Percentiles rank a stretch among this genome's conserved stretches.
These are phyloP conservation scores for Cacoxenus indagator DNA, from an alignment of 2,888 invertebrate genomes.

Conservation along the genomic window DNA sequence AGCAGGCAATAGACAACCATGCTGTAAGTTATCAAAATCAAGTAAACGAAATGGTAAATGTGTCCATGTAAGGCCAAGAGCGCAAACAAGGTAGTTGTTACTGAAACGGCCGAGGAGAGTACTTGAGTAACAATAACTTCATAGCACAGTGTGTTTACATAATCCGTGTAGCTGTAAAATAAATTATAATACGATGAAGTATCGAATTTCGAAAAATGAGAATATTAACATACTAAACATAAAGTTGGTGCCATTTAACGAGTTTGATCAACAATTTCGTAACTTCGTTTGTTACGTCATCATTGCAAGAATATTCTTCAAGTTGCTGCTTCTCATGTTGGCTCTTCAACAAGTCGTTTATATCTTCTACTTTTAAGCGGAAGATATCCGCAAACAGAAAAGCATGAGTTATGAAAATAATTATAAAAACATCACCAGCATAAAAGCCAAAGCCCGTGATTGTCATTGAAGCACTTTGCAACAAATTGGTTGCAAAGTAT, in stretches of 20 bases:
- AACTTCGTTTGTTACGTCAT: not conserved
- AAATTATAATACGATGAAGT: not conserved
- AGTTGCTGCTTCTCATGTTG: not conserved
- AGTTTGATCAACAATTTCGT: slow-evolving; percentile 26
- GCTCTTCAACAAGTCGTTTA: slow-evolving; percentile 13
- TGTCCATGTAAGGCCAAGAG: slow-evolving; percentile 35
- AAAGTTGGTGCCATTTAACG: slow-evolving; percentile 40
- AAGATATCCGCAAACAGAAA: slow-evolving; percentile 34
- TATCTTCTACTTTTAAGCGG: slow-evolving; percentile 30
- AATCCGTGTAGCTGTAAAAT: not conserved
- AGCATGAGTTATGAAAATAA: slow-evolving; percentile 33
- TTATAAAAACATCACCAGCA: slow-evolving; percentile 34
- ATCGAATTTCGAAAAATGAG: not conserved
- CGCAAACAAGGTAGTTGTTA: slow-evolving; percentile 27
- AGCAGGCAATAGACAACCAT: slow-evolving; percentile 36
- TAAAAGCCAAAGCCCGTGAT: slow-evolving; percentile 39
- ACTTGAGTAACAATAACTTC: slow-evolving; percentile 28
- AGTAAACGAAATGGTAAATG: slow-evolving; percentile 28
- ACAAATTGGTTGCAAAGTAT: slow-evolving; percentile 30
- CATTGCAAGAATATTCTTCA: not conserved
- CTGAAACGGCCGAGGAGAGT: slow-evolving; percentile 22
- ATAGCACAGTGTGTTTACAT: not conserved
- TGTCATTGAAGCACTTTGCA: slow-evolving; percentile 31
- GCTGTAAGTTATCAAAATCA: slow-evolving; percentile 20
- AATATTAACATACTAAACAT: slow-evolving; percentile 25